Evolutionary conservation across 2,888 invertebrate genomes (phyloP).

Genomic region (Apeira syringaria): DNA sequence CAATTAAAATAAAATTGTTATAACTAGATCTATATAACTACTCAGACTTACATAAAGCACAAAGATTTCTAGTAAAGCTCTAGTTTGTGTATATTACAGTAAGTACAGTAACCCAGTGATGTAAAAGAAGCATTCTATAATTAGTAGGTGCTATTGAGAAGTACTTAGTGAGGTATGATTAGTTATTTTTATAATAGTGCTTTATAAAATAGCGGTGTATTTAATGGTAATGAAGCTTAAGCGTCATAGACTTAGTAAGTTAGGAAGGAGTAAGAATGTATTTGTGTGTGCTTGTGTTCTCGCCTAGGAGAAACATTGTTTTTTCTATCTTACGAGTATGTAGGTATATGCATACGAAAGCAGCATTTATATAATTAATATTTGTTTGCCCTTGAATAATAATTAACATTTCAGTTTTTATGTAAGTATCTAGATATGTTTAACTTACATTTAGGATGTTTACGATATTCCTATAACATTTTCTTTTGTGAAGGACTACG

Average conservation of each 20-base stretch:
- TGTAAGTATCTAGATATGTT: no score
- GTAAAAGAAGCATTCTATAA: slow-evolving; percentile 1
- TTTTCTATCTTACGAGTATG: no score
- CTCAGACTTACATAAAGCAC: slow-evolving; percentile 1
- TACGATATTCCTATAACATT: no score
- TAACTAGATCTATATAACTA: background rate
- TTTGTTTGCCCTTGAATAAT: no score
- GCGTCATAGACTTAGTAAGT: slow-evolving; percentile 36
- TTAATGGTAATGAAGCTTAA: slow-evolving; percentile 40
- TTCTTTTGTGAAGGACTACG: no score
- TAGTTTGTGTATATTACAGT: slow-evolving; percentile 17
- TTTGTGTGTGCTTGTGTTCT: slow-evolving; percentile 17
- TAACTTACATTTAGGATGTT: no score
- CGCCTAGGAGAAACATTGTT: background rate
- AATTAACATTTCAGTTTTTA: no score
- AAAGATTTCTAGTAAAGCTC: slow-evolving; percentile 7
- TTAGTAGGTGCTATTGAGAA: slow-evolving; percentile 7
- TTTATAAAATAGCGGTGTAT: slow-evolving; percentile 8
- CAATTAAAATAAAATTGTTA: slow-evolving; percentile 7
- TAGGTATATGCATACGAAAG: no score
- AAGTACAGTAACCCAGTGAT: slow-evolving; percentile 17
- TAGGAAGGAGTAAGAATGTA: slow-evolving; percentile 32
- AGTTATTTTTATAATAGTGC: slow-evolving; percentile 17
- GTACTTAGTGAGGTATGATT: slow-evolving; percentile 9
- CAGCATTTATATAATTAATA: no score